Percentiles rank a stretch among this genome's conserved stretches.
phyloP scores from a whole-genome alignment of 1,140 invertebrate genomes.

The Drosophila micromelanica region DNA sequence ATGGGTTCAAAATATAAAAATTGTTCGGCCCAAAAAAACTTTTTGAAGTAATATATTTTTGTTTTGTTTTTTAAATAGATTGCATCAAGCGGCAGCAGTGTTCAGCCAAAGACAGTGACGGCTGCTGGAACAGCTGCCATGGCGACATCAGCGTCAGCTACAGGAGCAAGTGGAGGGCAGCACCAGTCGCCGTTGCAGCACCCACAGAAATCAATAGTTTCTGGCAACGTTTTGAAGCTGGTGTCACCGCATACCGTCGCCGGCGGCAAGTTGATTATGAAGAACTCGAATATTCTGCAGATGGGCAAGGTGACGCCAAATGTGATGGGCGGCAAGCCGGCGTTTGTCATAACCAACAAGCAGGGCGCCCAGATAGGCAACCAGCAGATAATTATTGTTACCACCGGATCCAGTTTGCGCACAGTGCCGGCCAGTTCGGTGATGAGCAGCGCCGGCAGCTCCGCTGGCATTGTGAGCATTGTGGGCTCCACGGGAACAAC shows the following conservation, averaged over 20 bases:
- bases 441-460: slow-evolving; percentile 87
- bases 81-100: slow-evolving; percentile 82
- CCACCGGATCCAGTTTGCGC: slow-evolving; percentile 87
- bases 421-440: slow-evolving; percentile 78
- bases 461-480: slow-evolving; percentile 84
- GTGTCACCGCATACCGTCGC: slow-evolving; percentile 80
- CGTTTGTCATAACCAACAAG: slow-evolving; percentile 84
- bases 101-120: slow-evolving; percentile 85
- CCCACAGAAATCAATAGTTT: slow-evolving; percentile 66
- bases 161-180: not conserved
- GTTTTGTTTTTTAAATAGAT: slow-evolving; percentile 31
- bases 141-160: too few relatives aligned
- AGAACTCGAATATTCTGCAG: slow-evolving; percentile 89
- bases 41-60: too few relatives aligned
- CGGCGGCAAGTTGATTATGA: slow-evolving; percentile 87
- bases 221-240: slow-evolving; percentile 78
- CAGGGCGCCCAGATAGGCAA: slow-evolving; percentile 85
- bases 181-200: slow-evolving; percentile 50
- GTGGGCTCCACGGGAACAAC: slow-evolving; percentile 68
- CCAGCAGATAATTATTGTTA: slow-evolving; percentile 90
- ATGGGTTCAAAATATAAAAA: too few relatives aligned
- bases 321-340: slow-evolving; percentile 76
- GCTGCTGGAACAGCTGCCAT: slow-evolving; percentile 4
- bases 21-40: too few relatives aligned
- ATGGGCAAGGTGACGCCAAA: slow-evolving; percentile 85